phyloP scores from a whole-genome alignment of 92 coral and sea anemone genomes.

The Hydrozoanthus gracilis region DNA sequence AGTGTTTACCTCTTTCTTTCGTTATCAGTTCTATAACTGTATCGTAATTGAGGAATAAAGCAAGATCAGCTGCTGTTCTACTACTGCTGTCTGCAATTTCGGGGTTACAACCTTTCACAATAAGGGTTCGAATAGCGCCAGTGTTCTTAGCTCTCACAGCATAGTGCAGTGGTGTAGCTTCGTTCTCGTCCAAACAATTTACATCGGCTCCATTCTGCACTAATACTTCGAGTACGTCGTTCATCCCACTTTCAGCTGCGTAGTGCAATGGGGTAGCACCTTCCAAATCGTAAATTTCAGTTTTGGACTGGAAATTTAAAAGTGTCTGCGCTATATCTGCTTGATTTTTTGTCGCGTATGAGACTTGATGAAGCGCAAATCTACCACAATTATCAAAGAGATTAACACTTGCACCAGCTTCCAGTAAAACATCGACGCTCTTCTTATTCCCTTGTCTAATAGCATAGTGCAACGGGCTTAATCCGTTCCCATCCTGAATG shows the following conservation, averaged over 20 bases:
- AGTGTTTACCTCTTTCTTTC: neutral
- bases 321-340: neutral
- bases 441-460: slow-evolving; percentile 1
- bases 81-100: slow-evolving; percentile 1
- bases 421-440: neutral
- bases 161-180: slow-evolving; percentile 31
- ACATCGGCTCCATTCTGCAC: slow-evolving; percentile 21
- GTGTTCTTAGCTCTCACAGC: slow-evolving; percentile 7
- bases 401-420: neutral
- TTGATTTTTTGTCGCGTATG: slow-evolving; percentile 9
- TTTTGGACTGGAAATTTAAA: neutral
- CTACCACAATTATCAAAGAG: slow-evolving; percentile 10
- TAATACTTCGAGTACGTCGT: neutral
- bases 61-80: slow-evolving; percentile 25
- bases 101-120: slow-evolving; percentile 10
- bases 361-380: slow-evolving; percentile 18
- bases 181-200: slow-evolving; percentile 30
- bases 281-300: neutral
- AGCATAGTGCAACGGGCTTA: slow-evolving; percentile 18
- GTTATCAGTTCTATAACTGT: neutral
- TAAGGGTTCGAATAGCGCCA: slow-evolving; percentile 3
- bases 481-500: neutral
- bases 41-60: neutral
- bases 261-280: slow-evolving; percentile 35
- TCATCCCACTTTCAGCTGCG: slow-evolving; percentile 21